phyloP scores from a whole-genome alignment of 1,140 invertebrate species.

The Saxidomus purpurata region DNA sequence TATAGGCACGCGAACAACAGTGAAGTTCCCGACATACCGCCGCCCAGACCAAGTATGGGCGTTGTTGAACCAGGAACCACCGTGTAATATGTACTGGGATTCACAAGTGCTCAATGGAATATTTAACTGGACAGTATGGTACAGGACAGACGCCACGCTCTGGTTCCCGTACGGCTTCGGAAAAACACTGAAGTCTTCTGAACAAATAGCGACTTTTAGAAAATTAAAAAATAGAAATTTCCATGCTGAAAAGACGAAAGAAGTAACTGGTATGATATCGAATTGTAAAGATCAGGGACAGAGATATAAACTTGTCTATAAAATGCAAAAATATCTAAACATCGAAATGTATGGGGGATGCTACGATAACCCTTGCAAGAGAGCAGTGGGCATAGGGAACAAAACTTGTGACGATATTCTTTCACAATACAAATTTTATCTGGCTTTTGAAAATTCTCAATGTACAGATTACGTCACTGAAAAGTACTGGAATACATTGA shows the following conservation, averaged over 20 bases:
- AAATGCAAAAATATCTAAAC: conserved; percentile 87
- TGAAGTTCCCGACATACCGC: conserved; percentile 66
- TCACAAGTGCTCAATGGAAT: conserved; percentile 54
- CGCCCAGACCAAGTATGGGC: conserved; percentile 76
- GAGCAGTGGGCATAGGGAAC: conserved; percentile 49
- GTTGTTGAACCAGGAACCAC: conserved; percentile 76
- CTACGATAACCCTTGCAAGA: conserved; percentile 70
- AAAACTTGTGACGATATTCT: conserved; percentile 70
- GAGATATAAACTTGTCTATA: conserved; percentile 87
- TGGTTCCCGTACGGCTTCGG: conserved; percentile 73
- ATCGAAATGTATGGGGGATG: conserved; percentile 90
- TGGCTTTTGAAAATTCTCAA: conserved; percentile 85
- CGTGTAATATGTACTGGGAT: conserved; percentile 69
- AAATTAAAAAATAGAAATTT: conserved; percentile 33
- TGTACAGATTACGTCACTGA: conserved; percentile 85
- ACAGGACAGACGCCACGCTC: conserved; percentile 76
- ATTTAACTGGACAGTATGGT: conserved; percentile 81
- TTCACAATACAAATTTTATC: conserved; percentile 95
- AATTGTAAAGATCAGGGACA: conserved; percentile 89
- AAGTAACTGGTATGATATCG: conserved; percentile 89
- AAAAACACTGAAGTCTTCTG: conserved; percentile 28
- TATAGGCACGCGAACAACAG: conserved; percentile 25
- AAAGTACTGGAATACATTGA: conserved; percentile 83
- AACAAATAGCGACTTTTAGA: neutral
- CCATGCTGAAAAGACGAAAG: conserved; percentile 63